phyloP scores from a whole-genome alignment of 2,888 invertebrate genomes.

The Monochamus alternatus region DNA sequence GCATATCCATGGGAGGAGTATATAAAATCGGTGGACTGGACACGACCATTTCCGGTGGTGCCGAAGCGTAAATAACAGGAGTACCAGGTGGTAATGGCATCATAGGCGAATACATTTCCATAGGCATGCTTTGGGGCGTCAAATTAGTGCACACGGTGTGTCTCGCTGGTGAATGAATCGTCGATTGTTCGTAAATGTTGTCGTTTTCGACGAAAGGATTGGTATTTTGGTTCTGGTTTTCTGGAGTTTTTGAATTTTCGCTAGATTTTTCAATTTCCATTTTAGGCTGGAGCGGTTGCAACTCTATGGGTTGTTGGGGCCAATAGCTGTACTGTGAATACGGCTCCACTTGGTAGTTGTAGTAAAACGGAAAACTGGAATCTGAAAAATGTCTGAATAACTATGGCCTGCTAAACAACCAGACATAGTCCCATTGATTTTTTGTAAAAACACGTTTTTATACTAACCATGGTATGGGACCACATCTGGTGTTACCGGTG shows the following conservation, averaged over 20 bases:
- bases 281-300: constrained; percentile 39
- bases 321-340: constrained; percentile 50
- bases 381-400: constrained; percentile 49
- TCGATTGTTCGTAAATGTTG: constrained; percentile 19
- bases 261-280: constrained; percentile 27
- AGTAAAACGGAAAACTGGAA: constrained; percentile 56
- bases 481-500: constrained; percentile 62
- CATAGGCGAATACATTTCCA: constrained; percentile 59
- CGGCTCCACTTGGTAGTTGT: constrained; percentile 59
- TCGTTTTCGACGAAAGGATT: constrained; percentile 3
- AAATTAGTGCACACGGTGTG: constrained; percentile 43
- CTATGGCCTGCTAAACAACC: too few relatives aligned
- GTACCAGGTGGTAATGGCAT: constrained; percentile 54
- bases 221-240: too few relatives aligned
- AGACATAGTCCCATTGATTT: background rate
- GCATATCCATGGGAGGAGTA: constrained; percentile 57
- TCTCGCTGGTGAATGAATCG: constrained; percentile 26
- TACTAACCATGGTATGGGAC: constrained; percentile 46
- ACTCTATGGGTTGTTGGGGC: constrained; percentile 43
- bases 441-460: background rate
- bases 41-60: constrained; percentile 56
- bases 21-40: constrained; percentile 56
- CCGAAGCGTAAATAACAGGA: constrained; percentile 55
- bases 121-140: constrained; percentile 48
- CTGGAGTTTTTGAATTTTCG: background rate